Evolutionary conservation across 2,797 vertebrate genomes (phyloP), one percentile per base, ranked within the genome.

Genomic region (Balearica regulorum): DNA sequence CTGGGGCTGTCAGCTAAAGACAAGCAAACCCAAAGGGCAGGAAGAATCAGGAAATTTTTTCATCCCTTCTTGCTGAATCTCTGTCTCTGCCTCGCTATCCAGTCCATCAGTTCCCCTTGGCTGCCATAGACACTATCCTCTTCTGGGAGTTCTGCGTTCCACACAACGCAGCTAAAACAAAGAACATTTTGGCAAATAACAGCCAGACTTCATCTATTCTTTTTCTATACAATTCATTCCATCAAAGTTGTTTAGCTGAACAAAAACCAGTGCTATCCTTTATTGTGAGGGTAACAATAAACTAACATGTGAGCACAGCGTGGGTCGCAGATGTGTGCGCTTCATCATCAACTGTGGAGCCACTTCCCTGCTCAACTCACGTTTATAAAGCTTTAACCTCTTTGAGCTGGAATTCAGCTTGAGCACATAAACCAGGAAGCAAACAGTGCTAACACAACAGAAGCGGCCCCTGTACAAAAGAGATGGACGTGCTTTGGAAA

Each of bases 241-340:
- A 94, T 94, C 91, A 29, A 79, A 93, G 85, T 77, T 86, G 75
- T 93, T 96, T 84, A 66, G 93, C 87, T 4, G 87, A 95, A 95
- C 95, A 96, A 96, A 95, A 96, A 7, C 37, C 79, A 64, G 91
- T 7, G 9, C 85, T 57, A 20, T 66, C 91, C 83, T 79, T 90
- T 93, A 92, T 97, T 96, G 95, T 96, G 89, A 89, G 65, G 57
- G 92, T 90, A 91, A 94, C 93, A 96, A 97, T 93, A 82, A 91
- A 77, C 25, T 4, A 76, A 72, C 93, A 95, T 73, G 89, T 54
- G 89, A 96, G 87, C 96, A 93, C 95, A 96, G 96, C 83, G 10
- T 94, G 96, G 93, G 89, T 35, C 89, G 81, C 93, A 95, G 95
- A 95, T 95, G 95, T 73, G 58, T 5, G 18, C 0, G 5, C 87